Conservation (phyloP, 2,113 vertebrate species). For the Lucifuga dentata region DNA sequence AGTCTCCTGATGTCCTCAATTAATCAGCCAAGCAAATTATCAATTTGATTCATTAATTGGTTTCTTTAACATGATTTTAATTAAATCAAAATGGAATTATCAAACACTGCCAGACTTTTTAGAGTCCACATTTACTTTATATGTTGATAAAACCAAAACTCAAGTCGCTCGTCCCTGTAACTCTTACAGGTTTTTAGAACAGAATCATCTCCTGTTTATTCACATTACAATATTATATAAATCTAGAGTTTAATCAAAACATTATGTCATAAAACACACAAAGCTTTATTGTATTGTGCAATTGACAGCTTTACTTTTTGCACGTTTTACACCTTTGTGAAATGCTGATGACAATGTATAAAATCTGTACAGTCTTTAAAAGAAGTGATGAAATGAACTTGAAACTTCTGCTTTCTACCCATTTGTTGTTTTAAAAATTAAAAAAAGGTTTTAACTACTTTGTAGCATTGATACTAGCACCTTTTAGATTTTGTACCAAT, state of each 20-base stretch:
- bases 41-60: too few relatives aligned
- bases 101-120: neutral
- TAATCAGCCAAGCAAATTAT: too few relatives aligned
- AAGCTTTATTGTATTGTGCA: slow-evolving; percentile 47
- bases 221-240: neutral
- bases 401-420: slow-evolving; percentile 68
- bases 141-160: neutral
- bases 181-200: neutral
- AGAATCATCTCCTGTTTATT: neutral
- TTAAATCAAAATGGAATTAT: too few relatives aligned
- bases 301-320: slow-evolving; percentile 48
- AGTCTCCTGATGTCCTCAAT: too few relatives aligned
- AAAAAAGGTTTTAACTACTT: slow-evolving; percentile 51
- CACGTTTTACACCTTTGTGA: slow-evolving; percentile 57
- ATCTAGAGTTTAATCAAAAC: slow-evolving; percentile 20
- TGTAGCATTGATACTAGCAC: slow-evolving; percentile 71
- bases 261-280: slow-evolving; percentile 17
- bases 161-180: too few relatives aligned
- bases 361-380: slow-evolving; percentile 67
- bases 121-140: neutral
- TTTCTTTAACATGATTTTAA: too few relatives aligned
- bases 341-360: slow-evolving; percentile 59
- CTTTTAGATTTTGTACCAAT: slow-evolving; percentile 73
- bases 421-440: slow-evolving; percentile 52
- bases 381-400: slow-evolving; percentile 58